phyloP scores from a whole-genome alignment of 2,888 invertebrate genomes.

The Tolmerus cingulatus region DNA sequence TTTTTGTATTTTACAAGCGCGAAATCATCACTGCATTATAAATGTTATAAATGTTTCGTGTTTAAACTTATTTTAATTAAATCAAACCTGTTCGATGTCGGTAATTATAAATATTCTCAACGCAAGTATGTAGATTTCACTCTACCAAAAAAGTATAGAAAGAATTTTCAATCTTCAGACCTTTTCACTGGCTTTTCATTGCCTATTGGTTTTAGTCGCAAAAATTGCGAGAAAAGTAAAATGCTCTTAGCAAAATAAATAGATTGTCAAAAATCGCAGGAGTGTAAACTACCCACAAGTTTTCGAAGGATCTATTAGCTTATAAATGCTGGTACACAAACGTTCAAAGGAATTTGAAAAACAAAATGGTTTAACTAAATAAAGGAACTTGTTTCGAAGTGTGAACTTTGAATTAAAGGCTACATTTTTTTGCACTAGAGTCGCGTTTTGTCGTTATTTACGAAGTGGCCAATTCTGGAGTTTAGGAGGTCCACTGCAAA shows the following conservation, averaged over 20 bases:
- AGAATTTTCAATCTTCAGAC: background rate
- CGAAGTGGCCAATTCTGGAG: background rate
- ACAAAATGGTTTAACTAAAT: background rate
- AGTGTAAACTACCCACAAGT: no score
- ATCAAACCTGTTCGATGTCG: no score
- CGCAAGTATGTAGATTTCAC: no score
- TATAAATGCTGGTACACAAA: no score
- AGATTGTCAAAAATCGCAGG: background rate
- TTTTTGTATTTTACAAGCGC: background rate
- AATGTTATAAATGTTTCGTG: no score
- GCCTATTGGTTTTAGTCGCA: background rate
- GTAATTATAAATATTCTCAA: no score
- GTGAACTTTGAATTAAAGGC: no score
- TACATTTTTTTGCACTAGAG: background rate
- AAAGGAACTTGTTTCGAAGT: background rate
- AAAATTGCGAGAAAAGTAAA: background rate
- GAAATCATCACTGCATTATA: no score
- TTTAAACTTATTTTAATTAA: no score
- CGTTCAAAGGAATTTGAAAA: background rate
- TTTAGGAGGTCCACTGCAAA: background rate
- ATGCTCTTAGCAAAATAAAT: no score
- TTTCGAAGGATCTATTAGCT: background rate
- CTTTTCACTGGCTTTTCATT: no score
- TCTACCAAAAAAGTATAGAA: background rate
- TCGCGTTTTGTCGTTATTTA: no score